Evolutionary conservation across 2,888 invertebrate species (phyloP).

Genomic region (Loripinus fragilis): DNA sequence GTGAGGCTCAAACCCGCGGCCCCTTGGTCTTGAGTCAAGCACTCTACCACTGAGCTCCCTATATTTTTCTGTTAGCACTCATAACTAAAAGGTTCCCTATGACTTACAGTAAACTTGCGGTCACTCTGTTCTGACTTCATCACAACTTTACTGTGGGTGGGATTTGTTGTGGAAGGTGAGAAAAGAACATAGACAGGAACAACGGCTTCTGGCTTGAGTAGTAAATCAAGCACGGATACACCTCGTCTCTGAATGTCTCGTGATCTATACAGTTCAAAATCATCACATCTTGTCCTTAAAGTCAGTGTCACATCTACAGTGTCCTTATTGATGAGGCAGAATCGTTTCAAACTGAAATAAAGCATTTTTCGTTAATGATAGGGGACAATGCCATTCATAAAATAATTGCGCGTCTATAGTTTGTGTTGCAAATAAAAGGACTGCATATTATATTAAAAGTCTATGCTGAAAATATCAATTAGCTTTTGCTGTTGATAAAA

Average conservation of each 20-base stretch:
- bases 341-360: conserved; percentile 52
- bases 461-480: too few relatives aligned
- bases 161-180: conserved; percentile 54
- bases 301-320: conserved; percentile 26
- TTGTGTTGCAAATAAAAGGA: too few relatives aligned
- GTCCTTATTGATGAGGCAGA: conserved; percentile 40
- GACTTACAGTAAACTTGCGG: conserved; percentile 10
- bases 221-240: conserved; percentile 16
- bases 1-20: too few relatives aligned
- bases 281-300: conserved; percentile 29
- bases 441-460: too few relatives aligned
- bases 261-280: conserved; percentile 23
- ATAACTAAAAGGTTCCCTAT: too few relatives aligned
- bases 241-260: not conserved
- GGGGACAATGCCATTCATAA: too few relatives aligned
- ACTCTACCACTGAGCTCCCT: too few relatives aligned
- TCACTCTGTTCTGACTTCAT: conserved; percentile 51
- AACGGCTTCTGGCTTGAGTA: conserved; percentile 55
- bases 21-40: too few relatives aligned
- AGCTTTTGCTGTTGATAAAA: too few relatives aligned
- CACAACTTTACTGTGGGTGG: conserved; percentile 61
- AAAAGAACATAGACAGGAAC: conserved; percentile 64
- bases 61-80: too few relatives aligned
- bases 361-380: too few relatives aligned
- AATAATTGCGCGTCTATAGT: too few relatives aligned